Evolutionary conservation across 30 jellyfish, hydroid and myxozoan species (phyloP), one percentile per base, ranked within the genome.

Genomic region (Phacellophora camtschatica): DNA sequence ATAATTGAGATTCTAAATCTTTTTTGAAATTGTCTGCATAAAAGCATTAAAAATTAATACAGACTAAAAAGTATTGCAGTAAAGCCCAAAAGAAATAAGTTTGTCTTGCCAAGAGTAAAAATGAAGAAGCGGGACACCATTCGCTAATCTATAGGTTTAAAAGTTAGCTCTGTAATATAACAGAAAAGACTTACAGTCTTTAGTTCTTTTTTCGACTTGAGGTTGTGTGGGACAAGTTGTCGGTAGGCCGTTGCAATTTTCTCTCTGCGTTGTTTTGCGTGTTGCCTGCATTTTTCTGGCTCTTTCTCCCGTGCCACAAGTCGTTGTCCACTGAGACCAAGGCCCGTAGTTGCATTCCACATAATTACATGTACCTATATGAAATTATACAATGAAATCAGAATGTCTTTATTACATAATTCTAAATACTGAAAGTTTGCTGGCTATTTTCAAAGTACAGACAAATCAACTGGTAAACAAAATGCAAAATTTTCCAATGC

Each of bases 321-420:
- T 2, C 15, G 96, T 86, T 32, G 85, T 13, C 96, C 96, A 86
- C 23, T 81, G 73, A 5, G 96, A 86, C 96, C 96, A 86, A 12
- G 76, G 74, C 4, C 90, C 90, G 34, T 73, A 67, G 5, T 35
- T 55, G 36, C 96, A 86, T 43, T 75, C 96, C 13, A 86, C 90
- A 54, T 86, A 86, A 30, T 66, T 70, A 75, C 96, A 86, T 28
- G 67, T 45, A 45, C 96, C 96, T 66, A 55, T 24, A 25, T 49
- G n/a, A 30, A 15, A 12, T 5, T 49, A 49, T n/a, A n/a, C n/a
- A n/a, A n/a, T n/a, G 64, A 49, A 41, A 41, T 41, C 16, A 7
- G 13, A 41, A 9, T 41, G 55, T 9, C 55, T 41, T 41, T 41
- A 7, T 41, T 41, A 7, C 9, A 41, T 16, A 41, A 41, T n/a